Evolutionary conservation across 1,140 invertebrate genomes (phyloP), one percentile per base, ranked within the genome.

Genomic region (Melitaea cinxia): DNA sequence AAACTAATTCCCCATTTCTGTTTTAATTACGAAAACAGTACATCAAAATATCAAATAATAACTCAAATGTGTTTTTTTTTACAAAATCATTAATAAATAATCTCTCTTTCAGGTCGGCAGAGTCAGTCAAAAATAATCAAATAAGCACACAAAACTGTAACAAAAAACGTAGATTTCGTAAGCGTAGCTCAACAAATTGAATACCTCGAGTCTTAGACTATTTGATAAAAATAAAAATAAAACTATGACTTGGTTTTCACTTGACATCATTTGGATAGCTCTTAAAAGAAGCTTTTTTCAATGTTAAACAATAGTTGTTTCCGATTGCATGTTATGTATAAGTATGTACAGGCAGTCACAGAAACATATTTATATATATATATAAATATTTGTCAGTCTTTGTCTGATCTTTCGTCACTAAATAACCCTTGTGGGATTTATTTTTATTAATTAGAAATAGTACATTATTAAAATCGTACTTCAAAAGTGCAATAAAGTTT

Each of bases 171-270:
- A 70, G 62, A 52, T 58, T 69, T 69, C 49, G 39, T 69, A 69
- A 72, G 42, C 21, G 65, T 69, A 72, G 70, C 66, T 72, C 70
- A 69, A 70, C 17, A 47, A 47, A 47, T 47, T 47, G 10, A 47
- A 23, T 47, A 47, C 42, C 42, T 47, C 42, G 42, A 47, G 19
- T 47, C 30, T 33, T 42, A 42, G 37, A 42, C 37, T 15, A 17
- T 42, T 42, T 42, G 37, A 42, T 42, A 42, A 42, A 39, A 14
- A 39, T 28, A 28, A 28, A 4, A 28, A 28, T 3, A 28, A 28
- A 28, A 28, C 26, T 3, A 4, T 4, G 26, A 28, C 7, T 28
- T 28, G 3, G 26, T 28, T 37, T 42, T 37, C 35, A 37, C 37
- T 14, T 15, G 14, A 42, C 24, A 24, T 19, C 23, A 47, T 59